Percentiles rank a stretch among this genome's conserved stretches.
phyloP scores from a whole-genome alignment of 2,113 vertebrate genomes.

The Rhodinocichla rosea region DNA sequence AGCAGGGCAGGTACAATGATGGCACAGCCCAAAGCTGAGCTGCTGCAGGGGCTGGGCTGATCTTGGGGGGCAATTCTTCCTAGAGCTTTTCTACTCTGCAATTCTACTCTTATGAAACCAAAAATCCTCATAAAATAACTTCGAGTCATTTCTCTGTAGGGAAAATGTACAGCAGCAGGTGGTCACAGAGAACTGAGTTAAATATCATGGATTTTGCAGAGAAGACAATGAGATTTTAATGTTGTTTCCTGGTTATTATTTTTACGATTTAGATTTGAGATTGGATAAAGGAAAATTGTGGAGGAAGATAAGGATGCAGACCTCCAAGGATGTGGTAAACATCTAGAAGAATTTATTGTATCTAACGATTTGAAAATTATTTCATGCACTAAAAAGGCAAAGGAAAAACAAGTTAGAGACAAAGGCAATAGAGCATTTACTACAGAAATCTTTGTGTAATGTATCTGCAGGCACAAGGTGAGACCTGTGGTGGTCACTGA shows the following conservation, averaged over 20 bases:
- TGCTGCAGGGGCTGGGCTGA: background rate
- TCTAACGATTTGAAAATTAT: background rate
- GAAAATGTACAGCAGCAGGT: background rate
- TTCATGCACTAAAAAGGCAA: background rate
- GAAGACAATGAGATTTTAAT: background rate
- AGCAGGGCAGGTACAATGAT: background rate
- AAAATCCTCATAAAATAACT: background rate
- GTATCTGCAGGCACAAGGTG: background rate
- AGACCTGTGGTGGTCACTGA: background rate
- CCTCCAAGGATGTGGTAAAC: background rate
- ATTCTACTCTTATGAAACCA: background rate
- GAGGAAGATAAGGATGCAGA: background rate
- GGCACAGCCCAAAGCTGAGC: background rate
- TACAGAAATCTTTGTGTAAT: background rate
- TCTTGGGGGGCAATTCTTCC: background rate
- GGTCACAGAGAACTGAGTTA: background rate
- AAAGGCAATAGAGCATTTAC: background rate
- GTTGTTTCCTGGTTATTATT: background rate
- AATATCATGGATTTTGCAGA: background rate
- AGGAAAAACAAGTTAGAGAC: background rate
- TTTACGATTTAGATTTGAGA: background rate
- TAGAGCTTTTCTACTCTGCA: background rate
- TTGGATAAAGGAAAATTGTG: background rate
- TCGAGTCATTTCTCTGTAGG: background rate
- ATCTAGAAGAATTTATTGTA: background rate